Base-by-base conservation (phyloP, 2,888 invertebrate genomes). In the Esperia sulphurella region DNA sequence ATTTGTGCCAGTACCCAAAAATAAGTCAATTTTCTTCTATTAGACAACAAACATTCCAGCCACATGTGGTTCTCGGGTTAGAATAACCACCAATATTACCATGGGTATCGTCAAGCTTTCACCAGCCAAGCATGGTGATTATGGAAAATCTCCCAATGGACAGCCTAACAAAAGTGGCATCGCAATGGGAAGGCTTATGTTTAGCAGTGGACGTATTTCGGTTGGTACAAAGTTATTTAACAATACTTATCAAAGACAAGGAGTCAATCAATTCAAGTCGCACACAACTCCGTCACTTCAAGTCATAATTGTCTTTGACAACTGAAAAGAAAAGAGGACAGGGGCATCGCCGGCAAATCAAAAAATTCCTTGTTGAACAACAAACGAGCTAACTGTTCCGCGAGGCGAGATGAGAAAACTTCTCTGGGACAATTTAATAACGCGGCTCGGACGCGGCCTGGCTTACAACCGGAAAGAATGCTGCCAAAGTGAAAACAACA, bases 381-480 rank as follows among this genome's bases (percentile, higher is more conserved):
- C 61, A 62, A 59, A 55, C 55, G 55, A 55, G 56, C 61, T 66
- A 67, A 68, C 65, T 67, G 63, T 31, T 43, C 38, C n/a, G 6
- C 28, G 41, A 59, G 65, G 51, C 64, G 71, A 74, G 76, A 83
- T 82, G 85, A 79, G 83, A 81, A 85, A 85, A 85, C 71, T 85
- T 84, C 63, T 57, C 63, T 38, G 71, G 68, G 77, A 78, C 81
- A 83, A 85, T 85, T 84, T 85, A 84, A 84, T 86, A 83, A 83
- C 73, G 68, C 58, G 64, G 55, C 68, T 63, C 61, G 64, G 69
- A 73, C 71, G 72, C 67, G 68, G 65, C 55, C 53, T 53, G 66
- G 53, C 59, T 68, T 68, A 65, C 68, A 68, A 68, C 64, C 53
- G 58, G 61, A 58, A 60, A 68, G 68, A 72, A 68, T 66, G 66